These are phyloP conservation scores for Melanotaenia nigrans DNA, from an alignment of 2,797 vertebrate species.

Conservation along the genomic window DNA sequence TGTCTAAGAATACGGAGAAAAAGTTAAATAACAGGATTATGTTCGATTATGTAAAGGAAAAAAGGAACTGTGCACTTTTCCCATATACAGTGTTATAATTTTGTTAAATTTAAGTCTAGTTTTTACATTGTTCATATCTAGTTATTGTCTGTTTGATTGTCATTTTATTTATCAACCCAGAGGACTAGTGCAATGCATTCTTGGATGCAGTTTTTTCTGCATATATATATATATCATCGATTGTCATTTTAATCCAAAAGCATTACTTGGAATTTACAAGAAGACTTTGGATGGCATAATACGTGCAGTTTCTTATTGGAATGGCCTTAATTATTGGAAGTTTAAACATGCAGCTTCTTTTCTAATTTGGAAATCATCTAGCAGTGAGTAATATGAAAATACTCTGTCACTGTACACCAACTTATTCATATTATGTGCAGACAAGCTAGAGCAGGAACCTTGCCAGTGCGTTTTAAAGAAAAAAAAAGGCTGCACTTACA, in stretches of 20 bases:
- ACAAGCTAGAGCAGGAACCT: slow-evolving; percentile 14
- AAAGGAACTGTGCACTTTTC: slow-evolving; percentile 89
- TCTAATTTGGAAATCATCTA: slow-evolving; percentile 5
- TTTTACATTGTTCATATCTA: slow-evolving; percentile 62
- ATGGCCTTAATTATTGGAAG: slow-evolving; percentile 48
- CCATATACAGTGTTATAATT: slow-evolving; percentile 83
- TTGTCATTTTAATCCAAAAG: slow-evolving; percentile 67
- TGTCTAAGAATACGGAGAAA: slow-evolving; percentile 66
- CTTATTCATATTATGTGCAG: not conserved
- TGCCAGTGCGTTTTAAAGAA: not conserved
- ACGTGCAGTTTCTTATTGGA: slow-evolving; percentile 25
- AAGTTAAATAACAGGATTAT: slow-evolving; percentile 72
- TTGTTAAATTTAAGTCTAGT: slow-evolving; percentile 54
- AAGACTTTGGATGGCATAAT: slow-evolving; percentile 23
- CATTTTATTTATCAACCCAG: slow-evolving; percentile 85
- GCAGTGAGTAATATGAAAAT: slow-evolving; percentile 1
- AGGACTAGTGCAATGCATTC: slow-evolving; percentile 89
- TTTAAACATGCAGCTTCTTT: slow-evolving; percentile 18
- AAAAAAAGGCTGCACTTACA: slow-evolving; percentile 7
- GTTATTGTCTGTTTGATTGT: slow-evolving; percentile 60
- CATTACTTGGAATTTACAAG: slow-evolving; percentile 39
- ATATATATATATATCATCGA: slow-evolving; percentile 31
- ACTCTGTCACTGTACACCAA: not conserved
- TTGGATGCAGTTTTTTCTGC: slow-evolving; percentile 75
- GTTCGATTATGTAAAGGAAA: slow-evolving; percentile 71